Evolutionary conservation across 2,797 vertebrate genomes (phyloP).

Genomic region (Salmo trutta): DNA sequence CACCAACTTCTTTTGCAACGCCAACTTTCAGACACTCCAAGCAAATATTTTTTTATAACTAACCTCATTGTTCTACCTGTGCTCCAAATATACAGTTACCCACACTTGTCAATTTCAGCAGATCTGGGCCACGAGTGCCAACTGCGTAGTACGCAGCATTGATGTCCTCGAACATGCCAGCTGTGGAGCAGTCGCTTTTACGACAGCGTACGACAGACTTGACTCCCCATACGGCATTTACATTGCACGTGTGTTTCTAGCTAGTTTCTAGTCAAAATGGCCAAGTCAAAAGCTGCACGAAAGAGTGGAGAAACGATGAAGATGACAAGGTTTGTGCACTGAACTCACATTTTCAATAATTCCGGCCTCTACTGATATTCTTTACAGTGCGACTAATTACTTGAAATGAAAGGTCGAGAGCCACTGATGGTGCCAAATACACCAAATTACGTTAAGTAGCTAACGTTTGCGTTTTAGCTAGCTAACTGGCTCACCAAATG

Average conservation of each 20-base stretch:
- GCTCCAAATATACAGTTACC: too few species aligned
- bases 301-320: background rate
- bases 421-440: background rate
- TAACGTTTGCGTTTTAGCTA: background rate
- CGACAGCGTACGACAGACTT: slow-evolving; percentile 29
- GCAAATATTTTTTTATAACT: too few species aligned
- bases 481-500: background rate
- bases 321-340: background rate
- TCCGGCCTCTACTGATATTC: background rate
- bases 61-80: too few species aligned
- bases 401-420: background rate
- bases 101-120: too few species aligned
- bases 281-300: slow-evolving; percentile 30
- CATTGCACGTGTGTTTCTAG: slow-evolving; percentile 50
- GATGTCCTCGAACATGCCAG: background rate
- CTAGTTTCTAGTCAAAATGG: slow-evolving; percentile 47
- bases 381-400: background rate
- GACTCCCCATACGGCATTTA: slow-evolving; percentile 30
- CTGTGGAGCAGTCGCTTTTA: slow-evolving; percentile 7
- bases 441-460: background rate
- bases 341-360: background rate
- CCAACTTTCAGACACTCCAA: too few species aligned
- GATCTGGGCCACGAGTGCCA: too few species aligned
- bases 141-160: background rate
- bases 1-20: too few species aligned